Base-by-base conservation (phyloP, 2,113 vertebrate genomes). In the Beaufortia kweichowensis region DNA sequence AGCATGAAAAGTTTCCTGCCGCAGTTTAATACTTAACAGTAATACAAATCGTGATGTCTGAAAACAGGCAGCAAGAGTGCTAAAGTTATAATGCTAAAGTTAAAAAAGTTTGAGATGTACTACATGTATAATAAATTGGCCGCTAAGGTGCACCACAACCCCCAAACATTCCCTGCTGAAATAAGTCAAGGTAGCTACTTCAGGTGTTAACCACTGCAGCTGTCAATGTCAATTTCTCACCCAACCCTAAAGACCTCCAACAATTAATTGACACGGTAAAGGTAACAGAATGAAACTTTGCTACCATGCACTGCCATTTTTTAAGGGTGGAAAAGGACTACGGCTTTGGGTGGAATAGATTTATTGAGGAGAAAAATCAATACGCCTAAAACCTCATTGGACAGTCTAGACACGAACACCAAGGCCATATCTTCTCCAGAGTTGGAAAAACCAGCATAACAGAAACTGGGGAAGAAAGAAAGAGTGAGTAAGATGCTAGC, bases 361-460 rank as follows among this genome's bases (percentile, higher is more conserved):
- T 7, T 59, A 24, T 78, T 64, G 64, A 78, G 76, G 28, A 71
- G n/a, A 48, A 76, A 79, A 84, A 69, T 77, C 74, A 76, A 83
- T 78, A 73, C 29, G 68, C 17, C 76, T 76, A 57, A 76, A 79
- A 76, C 80, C 66, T 68, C 23, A 24, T 72, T 68, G 43, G n/a
- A 43, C 41, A 60, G 46, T 76, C 48, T 56, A 66, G 65, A 70
- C 77, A 72, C 26, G 71, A 73, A 75, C 39, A 53, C 57, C 35
- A 66, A 31, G 29, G 66, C 41, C 74, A 73, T 31, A 64, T 53
- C 67, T 71, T 53, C 24, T 53, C 43, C 46, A 55, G 24, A 63
- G 46, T 50, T 28, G 2, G 43, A 10, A 53, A n/a, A 53, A 35
- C 61, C 66, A 59, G 57, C 10, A 26, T 63, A 68, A 81, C 46